These are phyloP conservation scores for Parazoanthus swiftii DNA, from an alignment of 92 coral and sea anemone species.

Conservation along the genomic window DNA sequence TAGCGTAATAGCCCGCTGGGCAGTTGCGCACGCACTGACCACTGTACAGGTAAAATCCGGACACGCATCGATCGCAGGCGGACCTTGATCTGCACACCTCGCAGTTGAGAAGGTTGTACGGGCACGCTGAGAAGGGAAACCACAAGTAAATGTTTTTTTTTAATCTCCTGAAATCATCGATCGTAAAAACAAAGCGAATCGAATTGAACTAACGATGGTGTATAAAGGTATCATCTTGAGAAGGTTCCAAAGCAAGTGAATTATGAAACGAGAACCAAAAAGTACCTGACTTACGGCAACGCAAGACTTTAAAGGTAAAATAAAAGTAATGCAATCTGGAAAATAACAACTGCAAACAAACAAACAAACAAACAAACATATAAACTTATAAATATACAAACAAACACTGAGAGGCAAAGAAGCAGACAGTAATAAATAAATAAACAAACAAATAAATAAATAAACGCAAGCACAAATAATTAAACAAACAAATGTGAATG, in stretches of 20 bases:
- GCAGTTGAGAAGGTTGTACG: conserved; percentile 5
- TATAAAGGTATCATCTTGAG: neutral
- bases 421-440: neutral
- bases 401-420: neutral
- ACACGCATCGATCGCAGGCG: neutral
- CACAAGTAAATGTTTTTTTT: neutral
- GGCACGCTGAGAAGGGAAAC: neutral
- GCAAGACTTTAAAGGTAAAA: no score
- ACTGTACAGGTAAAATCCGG: neutral
- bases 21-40: neutral
- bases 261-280: no score
- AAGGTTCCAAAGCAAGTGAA: neutral
- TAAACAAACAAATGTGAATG: no score
- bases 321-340: neutral
- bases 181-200: neutral
- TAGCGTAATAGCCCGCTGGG: neutral
- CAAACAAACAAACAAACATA: neutral
- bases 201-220: neutral
- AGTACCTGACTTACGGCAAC: no score
- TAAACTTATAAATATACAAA: neutral
- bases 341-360: neutral
- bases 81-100: neutral
- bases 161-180: neutral
- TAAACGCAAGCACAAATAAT: neutral
- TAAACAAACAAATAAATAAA: neutral